phyloP scores from a whole-genome alignment of 2,797 vertebrate species.

The Apodemus agrarius region DNA sequence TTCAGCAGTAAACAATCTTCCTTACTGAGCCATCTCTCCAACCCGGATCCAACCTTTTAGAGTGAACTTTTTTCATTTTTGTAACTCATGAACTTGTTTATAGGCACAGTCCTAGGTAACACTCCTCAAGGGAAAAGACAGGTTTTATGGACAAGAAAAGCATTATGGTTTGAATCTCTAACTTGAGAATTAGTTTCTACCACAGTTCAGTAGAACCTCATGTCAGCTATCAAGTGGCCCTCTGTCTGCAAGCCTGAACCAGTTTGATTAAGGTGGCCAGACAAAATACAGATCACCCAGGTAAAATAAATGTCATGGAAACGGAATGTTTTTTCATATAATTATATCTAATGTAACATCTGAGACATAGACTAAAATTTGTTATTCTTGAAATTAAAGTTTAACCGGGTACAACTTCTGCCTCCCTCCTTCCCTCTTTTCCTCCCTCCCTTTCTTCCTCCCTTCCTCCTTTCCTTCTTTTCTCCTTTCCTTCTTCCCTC shows the following conservation, averaged over 20 bases:
- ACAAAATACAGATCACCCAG: not conserved
- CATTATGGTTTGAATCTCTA: not conserved
- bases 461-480: no score
- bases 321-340: not conserved
- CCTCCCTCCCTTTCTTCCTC: fast-evolving
- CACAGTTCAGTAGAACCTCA: not conserved
- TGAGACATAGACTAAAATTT: not conserved
- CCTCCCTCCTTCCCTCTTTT: not conserved
- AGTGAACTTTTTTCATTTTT: conserved; percentile 10
- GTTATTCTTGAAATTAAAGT: not conserved
- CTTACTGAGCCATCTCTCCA: not conserved
- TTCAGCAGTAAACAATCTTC: not conserved
- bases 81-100: not conserved
- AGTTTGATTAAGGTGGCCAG: not conserved
- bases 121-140: not conserved
- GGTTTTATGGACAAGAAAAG: not conserved
- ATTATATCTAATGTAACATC: not conserved
- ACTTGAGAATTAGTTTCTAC: not conserved
- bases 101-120: not conserved
- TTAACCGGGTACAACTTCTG: not conserved
- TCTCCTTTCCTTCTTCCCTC: not conserved
- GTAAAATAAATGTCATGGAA: conserved; percentile 18
- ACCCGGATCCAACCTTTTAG: not conserved
- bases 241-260: not conserved
- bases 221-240: not conserved